Conservation (phyloP, 2,888 invertebrate species). For the Limnephilus auricula region DNA sequence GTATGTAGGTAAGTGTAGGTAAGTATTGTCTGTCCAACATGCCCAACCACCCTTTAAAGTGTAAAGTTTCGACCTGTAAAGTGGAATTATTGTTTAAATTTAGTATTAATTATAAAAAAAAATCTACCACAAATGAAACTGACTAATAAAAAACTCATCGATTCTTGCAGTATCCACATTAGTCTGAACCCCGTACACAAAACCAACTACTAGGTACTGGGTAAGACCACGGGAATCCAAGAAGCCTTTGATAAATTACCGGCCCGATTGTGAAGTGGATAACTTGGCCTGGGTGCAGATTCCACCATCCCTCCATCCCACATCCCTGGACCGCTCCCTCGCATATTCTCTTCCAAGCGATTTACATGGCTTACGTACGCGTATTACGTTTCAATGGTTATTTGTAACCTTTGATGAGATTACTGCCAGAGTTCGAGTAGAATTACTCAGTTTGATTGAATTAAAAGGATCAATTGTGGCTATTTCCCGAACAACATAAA, state of each 20-base stretch:
- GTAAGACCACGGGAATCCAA: constrained; percentile 30
- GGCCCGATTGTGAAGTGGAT: constrained; percentile 36
- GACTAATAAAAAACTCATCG: no score
- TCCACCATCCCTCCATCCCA: background rate
- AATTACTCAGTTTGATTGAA: background rate
- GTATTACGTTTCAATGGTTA: background rate
- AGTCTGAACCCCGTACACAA: background rate
- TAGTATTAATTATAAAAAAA: no score
- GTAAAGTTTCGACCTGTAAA: no score
- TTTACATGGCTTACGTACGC: background rate
- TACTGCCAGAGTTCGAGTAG: background rate
- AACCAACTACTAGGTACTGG: background rate
- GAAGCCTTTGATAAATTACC: constrained; percentile 40
- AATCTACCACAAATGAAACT: no score
- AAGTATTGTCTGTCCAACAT: no score
- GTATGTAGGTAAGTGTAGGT: no score
- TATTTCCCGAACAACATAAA: background rate
- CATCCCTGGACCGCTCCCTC: background rate
- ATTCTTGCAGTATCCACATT: background rate
- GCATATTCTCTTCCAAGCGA: background rate
- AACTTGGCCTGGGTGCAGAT: background rate
- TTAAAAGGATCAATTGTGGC: background rate
- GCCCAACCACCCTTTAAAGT: no score
- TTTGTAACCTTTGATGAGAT: constrained; percentile 2
- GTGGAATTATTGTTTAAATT: no score